Conservation (phyloP, 2,797 vertebrate species). For the Peromyscus nudipes region DNA sequence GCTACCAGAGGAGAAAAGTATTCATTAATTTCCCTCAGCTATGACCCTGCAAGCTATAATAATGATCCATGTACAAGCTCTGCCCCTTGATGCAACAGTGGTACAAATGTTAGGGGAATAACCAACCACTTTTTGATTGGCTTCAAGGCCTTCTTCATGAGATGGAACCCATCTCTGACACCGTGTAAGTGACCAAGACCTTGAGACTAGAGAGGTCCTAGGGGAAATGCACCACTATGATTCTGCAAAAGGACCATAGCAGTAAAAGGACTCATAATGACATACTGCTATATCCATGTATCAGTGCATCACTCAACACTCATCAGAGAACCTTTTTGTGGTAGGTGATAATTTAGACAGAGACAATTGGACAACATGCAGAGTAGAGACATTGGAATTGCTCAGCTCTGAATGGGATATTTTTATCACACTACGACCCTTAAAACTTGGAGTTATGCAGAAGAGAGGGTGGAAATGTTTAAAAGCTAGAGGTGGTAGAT, state of each 20-base stretch:
- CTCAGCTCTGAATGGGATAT: neutral
- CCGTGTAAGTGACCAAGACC: neutral
- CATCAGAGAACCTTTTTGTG: neutral
- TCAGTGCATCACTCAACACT: neutral
- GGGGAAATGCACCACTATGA: neutral
- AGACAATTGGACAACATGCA: neutral
- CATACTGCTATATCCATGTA: neutral
- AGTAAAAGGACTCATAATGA: neutral
- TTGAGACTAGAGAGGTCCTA: neutral
- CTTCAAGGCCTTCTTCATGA: neutral
- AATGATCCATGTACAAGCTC: neutral
- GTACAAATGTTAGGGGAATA: neutral
- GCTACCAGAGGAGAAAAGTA: neutral
- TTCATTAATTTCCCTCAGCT: neutral
- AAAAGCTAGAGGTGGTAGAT: neutral
- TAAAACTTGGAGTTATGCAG: neutral
- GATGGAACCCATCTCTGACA: neutral
- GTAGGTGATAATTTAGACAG: neutral
- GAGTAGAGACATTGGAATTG: neutral
- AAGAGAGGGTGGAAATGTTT: neutral
- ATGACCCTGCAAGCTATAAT: neutral
- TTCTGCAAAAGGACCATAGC: neutral
- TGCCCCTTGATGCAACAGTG: neutral
- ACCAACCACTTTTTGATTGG: neutral
- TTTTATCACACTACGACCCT: neutral